Evolutionary conservation across 2,888 invertebrate genomes (phyloP).

Genomic region (Cantharis flavilabris): DNA sequence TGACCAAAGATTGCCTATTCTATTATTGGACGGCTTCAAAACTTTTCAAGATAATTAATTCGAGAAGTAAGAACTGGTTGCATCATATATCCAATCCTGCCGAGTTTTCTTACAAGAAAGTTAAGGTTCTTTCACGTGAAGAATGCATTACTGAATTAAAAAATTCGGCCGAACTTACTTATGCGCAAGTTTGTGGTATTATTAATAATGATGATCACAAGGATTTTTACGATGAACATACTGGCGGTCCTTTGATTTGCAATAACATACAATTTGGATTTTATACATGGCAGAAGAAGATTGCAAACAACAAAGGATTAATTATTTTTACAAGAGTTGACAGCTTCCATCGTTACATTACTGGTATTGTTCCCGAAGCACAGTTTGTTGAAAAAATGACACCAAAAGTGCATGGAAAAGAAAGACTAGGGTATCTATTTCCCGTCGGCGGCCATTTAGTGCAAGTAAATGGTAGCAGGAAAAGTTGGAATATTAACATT

Average conservation of each 20-base stretch:
- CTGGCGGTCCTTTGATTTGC: conserved; percentile 21
- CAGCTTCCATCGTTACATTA: conserved; percentile 14
- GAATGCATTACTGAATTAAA: neutral
- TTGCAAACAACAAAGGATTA: neutral
- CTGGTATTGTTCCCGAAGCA: conserved; percentile 1
- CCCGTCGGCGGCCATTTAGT: neutral
- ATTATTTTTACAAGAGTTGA: conserved; percentile 26
- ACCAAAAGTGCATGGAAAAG: no score
- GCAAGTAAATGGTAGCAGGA: neutral
- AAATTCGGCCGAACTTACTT: neutral
- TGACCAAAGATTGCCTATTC: neutral
- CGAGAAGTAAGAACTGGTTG: neutral
- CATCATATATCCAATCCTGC: neutral
- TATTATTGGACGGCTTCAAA: conserved; percentile 4
- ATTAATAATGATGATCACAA: neutral
- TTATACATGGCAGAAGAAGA: conserved; percentile 11
- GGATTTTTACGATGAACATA: neutral
- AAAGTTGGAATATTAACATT: neutral
- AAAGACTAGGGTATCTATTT: neutral
- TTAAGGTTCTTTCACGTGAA: neutral
- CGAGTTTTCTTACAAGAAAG: neutral
- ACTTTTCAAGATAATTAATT: neutral
- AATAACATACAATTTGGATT: conserved; percentile 14
- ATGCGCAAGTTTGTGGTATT: conserved; percentile 19
- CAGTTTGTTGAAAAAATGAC: neutral